Evolutionary conservation across 2,797 vertebrate species (phyloP), one percentile per base, ranked within the genome.

Genomic region (Pantherophis alleghaniensis): DNA sequence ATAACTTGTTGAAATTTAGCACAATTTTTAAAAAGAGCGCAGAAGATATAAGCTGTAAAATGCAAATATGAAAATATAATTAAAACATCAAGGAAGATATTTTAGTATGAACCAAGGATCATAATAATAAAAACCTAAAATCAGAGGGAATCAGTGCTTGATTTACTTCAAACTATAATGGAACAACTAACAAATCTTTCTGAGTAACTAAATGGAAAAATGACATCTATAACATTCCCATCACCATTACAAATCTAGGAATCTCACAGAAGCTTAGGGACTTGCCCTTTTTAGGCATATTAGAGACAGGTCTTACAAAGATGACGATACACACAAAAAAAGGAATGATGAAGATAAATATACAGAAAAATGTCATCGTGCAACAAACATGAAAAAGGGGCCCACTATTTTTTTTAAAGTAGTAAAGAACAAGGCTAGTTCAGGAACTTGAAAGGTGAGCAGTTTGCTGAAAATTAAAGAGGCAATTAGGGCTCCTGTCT

Each of bases 391-490:
- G 91, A 89, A 79, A 66, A 88, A 69, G 66, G 56, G 37, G 11
- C 18, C 63, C 60, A 87, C 16, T 66, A 60, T 37, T 89, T 93
- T 91, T 47, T 93, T 37, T 57, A 83, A 57, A 79, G n/a, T 32
- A 61, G 12, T 32, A 42, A 88, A 28, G 55, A 74, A 24, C 37
- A 51, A 56, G 56, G 69, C n/a, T 61, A 57, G 56, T 79, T 91
- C 92, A 91, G 88, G 92, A 42, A 63, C 66, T 93, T 91, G 56
- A 91, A 91, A 88, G 86, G 86, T 93, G 56, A 93, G 79, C 86
- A 93, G 37, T 47, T 88, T 88, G 63, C 66, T 79, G 79, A 57
- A 89, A 69, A 91, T 79, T 93, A 91, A 88, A 91, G 74, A 93
- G 63, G 92, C 86, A 93, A 88, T 88, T 91, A 88, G 90, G n/a